These are phyloP conservation scores for Parazoanthus darwini DNA, from an alignment of 92 coral and sea anemone species.

Conservation along the genomic window DNA sequence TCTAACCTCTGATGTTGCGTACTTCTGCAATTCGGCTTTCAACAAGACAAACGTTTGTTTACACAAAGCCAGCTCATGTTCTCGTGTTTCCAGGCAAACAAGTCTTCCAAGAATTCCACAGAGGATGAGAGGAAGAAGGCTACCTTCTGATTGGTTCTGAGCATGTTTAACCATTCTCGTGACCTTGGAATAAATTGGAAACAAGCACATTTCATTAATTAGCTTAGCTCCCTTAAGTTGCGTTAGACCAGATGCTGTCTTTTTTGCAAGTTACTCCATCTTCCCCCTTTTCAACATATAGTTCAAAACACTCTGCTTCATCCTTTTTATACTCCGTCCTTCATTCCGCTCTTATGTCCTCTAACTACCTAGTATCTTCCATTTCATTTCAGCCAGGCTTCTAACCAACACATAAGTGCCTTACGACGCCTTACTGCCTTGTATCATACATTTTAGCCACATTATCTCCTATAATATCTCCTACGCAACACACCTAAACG, in stretches of 20 bases:
- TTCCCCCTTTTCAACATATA: no score
- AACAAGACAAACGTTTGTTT: slow-evolving; percentile 41
- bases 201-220: not conserved
- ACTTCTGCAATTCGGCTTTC: slow-evolving; percentile 46
- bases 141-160: slow-evolving; percentile 32
- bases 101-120: slow-evolving; percentile 58
- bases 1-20: slow-evolving; percentile 47
- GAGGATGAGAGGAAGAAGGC: slow-evolving; percentile 46
- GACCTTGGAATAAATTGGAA: slow-evolving; percentile 34
- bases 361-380: slow-evolving; percentile 34
- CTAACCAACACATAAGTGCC: slow-evolving; percentile 61
- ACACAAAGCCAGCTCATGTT: slow-evolving; percentile 44
- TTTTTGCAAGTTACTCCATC: no score
- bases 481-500: not conserved
- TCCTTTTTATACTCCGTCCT: no score
- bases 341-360: no score
- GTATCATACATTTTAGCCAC: slow-evolving; percentile 49
- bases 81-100: slow-evolving; percentile 57
- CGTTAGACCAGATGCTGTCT: no score
- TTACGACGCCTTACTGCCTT: slow-evolving; percentile 60
- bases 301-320: not conserved
- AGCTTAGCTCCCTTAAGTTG: not conserved
- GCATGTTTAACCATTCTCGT: slow-evolving; percentile 45
- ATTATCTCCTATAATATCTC: slow-evolving; percentile 57
- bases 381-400: slow-evolving; percentile 52